phyloP scores from a whole-genome alignment of 1,140 invertebrate species.

The Phymastichus coffea region DNA sequence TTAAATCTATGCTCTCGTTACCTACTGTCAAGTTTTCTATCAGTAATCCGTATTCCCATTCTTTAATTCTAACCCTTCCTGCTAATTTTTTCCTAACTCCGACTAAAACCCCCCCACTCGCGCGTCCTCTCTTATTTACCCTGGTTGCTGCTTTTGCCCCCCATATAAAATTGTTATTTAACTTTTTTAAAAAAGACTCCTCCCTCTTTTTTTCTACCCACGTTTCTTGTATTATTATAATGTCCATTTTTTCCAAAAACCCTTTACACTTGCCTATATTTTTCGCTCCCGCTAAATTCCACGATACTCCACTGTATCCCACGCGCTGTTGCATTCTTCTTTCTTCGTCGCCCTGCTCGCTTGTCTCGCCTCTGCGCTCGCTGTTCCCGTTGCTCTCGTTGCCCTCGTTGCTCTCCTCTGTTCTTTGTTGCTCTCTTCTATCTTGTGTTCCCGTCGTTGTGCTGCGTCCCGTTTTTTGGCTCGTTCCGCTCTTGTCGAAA shows the following conservation, averaged over 20 bases:
- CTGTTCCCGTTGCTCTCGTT: background rate
- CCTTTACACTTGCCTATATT: no score
- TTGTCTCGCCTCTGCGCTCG: no score
- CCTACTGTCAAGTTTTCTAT: background rate
- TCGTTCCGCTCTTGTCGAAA: no score
- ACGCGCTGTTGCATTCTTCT: no score
- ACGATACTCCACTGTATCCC: no score
- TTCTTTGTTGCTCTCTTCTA: background rate
- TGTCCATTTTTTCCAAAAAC: no score
- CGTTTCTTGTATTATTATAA: slow-evolving; percentile 31
- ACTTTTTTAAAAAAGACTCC: no score
- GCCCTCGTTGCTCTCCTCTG: background rate
- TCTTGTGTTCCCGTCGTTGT: background rate
- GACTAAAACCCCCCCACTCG: no score
- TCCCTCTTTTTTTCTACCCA: slow-evolving; percentile 24
- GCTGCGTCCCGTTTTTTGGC: background rate
- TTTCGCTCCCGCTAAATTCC: slow-evolving; percentile 1
- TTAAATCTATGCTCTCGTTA: background rate
- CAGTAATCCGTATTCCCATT: no score
- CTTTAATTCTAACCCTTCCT: background rate
- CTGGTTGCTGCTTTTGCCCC: background rate
- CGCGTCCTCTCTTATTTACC: slow-evolving; percentile 8
- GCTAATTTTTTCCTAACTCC: background rate
- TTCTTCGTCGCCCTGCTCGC: no score
- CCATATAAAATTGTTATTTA: slow-evolving; percentile 12